Evolutionary conservation across 2,797 vertebrate species (phyloP), one percentile per base, ranked within the genome.

Genomic region (Podargus strigoides): DNA sequence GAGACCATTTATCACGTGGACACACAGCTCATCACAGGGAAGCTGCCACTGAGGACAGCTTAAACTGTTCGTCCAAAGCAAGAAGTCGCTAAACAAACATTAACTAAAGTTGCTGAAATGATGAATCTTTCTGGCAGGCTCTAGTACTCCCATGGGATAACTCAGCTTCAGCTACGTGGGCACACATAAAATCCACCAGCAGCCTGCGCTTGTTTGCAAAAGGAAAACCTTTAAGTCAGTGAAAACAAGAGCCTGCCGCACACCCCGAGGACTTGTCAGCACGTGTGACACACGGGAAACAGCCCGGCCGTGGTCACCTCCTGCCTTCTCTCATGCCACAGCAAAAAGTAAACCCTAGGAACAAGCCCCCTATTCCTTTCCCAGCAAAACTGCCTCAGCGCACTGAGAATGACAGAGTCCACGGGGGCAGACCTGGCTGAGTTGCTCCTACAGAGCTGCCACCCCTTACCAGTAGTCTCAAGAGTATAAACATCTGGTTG

Each of bases 101-200:
- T 87, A 92, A 82, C 75, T 83, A 58, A 89, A 89, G 86, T 73
- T 87, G 77, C 82, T 59, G 66, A 92, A 85, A 89, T 39, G 60
- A 93, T 74, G 89, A 85, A 91, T 95, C 91, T 85, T 66, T 34
- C 93, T 83, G 79, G 79, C 79, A 86, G 81, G 26, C 50, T 53
- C 55, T 9, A 72, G 53, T 21, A 37, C n/a, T 86, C 83, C 85
- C 58, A 5, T 37, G 72, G 79, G 93, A 77, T 63, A 89, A 87
- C 13, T 94, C 87, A 22, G 77, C 81, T 75, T 64, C 34, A 6
- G 72, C 60, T 83, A 85, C 3, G 16, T 70, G 79, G 82, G 79
- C 64, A 83, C 52, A 70, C 60, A 87, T 47, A 87, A 95, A 91
- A 89, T 55, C 32, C 79, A 70, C 56, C 44, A 30, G 69, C 83